A percentile compares a stretch with the other conserved stretches of the same genome.
phyloP scores from a whole-genome alignment of 2,888 invertebrate genomes.

The Liodrosophila aerea region DNA sequence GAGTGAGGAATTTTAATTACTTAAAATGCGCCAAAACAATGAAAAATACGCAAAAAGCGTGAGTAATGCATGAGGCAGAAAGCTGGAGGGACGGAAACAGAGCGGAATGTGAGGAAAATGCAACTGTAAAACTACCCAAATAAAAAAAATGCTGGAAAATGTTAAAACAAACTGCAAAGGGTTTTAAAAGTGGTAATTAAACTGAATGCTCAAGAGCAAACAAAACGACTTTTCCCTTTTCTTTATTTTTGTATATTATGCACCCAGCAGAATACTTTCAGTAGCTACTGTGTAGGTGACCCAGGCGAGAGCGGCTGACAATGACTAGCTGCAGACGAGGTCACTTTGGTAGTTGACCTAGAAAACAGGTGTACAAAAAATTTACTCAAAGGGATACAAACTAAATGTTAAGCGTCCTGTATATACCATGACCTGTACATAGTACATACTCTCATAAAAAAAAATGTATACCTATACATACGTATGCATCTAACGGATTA shows the following conservation, averaged over 20 bases:
- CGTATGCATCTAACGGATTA: constrained; percentile 41
- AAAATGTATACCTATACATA: not conserved
- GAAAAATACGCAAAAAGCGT: constrained; percentile 38
- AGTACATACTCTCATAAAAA: not conserved
- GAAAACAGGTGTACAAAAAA: constrained; percentile 16
- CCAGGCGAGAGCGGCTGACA: not conserved
- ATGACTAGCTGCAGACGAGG: constrained; percentile 3
- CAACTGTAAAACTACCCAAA: constrained; percentile 24
- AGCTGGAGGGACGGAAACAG: not conserved
- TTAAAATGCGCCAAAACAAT: constrained; percentile 54
- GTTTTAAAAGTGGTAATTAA: constrained; percentile 54
- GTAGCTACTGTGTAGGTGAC: constrained; percentile 15
- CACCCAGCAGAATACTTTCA: constrained; percentile 1
- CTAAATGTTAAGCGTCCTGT: too few species aligned
- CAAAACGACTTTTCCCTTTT: constrained; percentile 27
- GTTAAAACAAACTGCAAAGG: constrained; percentile 48
- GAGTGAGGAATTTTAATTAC: constrained; percentile 67
- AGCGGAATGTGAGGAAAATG: not conserved
- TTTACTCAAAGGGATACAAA: constrained; percentile 9
- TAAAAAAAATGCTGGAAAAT: constrained; percentile 15
- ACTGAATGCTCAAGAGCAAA: constrained; percentile 60
- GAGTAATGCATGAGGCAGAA: not conserved
- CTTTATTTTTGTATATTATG: constrained; percentile 6
- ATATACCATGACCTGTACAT: not conserved
- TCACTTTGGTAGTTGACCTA: constrained; percentile 34